Evolutionary conservation across 2,797 vertebrate species (phyloP), one percentile per base, ranked within the genome.

Genomic region (Lutjanus campechanus): DNA sequence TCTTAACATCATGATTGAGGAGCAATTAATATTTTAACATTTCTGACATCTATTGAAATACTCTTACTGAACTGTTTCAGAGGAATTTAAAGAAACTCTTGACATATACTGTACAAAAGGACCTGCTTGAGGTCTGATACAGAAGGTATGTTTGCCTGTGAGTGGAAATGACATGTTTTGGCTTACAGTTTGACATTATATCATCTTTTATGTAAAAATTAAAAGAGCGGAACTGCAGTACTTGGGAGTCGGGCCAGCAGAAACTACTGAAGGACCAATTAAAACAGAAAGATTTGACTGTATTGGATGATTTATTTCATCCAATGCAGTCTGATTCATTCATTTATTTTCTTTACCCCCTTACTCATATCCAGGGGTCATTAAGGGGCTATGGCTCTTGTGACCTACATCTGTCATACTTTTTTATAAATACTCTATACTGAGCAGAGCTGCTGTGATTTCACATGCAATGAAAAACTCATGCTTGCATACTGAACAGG

Each of bases 121-220:
- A 41, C 44, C 55, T 16, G 22, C 0, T 0, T 20, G 12, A 47
- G 43, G 59, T 69, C 41, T 44, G 29, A 49, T n/a, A 36, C 8
- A 44, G 41, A 43, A n/a, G 19, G 7, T 29, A 7, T 36, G 29
- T 56, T 46, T 56, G 60, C 20, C 47, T 50, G 29, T 36, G 64
- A 71, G 55, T 50, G 41, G 46, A 77, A 64, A 74, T 25, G 1
- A 69, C n/a, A 40, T 75, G 49, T 63, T 62, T 75, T 47, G 55
- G 20, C 68, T 69, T 19, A 47, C 19, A 47, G 59, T 44, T 43
- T 53, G 54, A 69, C 50, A 56, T 76, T 36, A 59, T 36, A 25
- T 43, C 15, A 64, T 62, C 19, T 43, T 41, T 73, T 40, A 58
- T 16, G 43, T 19, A 60, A 43, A 20, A 44, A 29, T 1, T 51